These are phyloP conservation scores for Tipula vernalis DNA, from an alignment of 2,888 invertebrate genomes.

Conservation along the genomic window DNA sequence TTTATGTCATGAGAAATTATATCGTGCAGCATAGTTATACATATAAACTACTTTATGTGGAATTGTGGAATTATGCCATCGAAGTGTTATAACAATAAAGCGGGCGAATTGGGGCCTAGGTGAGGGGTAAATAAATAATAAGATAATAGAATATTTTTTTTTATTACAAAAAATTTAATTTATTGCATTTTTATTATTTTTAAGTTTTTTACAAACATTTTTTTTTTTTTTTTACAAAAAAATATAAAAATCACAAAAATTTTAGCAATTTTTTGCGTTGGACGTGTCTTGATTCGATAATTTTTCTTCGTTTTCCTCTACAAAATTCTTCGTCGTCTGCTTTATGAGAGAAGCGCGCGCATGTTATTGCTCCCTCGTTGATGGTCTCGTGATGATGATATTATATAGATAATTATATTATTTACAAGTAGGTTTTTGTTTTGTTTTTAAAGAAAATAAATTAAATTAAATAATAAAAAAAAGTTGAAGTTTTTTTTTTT, in stretches of 20 bases:
- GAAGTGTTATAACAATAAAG: not conserved
- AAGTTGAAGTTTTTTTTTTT: not conserved
- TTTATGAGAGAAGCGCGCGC: not conserved
- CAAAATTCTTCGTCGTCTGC: not conserved
- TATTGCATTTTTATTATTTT: not conserved
- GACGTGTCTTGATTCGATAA: not conserved
- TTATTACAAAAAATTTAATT: not conserved
- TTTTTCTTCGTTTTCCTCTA: not conserved
- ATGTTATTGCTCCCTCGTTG: not conserved
- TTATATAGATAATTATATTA: not conserved
- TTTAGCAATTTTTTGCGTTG: not conserved
- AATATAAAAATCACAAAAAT: not conserved
- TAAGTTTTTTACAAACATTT: not conserved
- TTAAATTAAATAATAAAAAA: constrained; percentile 1
- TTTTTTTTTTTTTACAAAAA: not conserved
- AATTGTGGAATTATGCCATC: not conserved
- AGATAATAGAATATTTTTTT: not conserved
- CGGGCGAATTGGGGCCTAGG: not conserved
- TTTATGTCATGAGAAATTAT: not conserved
- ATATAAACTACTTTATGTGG: not conserved
- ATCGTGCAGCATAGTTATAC: not conserved
- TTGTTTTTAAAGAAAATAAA: not conserved
- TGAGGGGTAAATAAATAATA: not conserved
- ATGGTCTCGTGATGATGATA: not conserved
- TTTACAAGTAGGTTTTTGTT: not conserved